A percentile compares a stretch with the other conserved stretches of the same genome.
phyloP scores from a whole-genome alignment of 2,113 vertebrate genomes.

The Cygnus buccinator region DNA sequence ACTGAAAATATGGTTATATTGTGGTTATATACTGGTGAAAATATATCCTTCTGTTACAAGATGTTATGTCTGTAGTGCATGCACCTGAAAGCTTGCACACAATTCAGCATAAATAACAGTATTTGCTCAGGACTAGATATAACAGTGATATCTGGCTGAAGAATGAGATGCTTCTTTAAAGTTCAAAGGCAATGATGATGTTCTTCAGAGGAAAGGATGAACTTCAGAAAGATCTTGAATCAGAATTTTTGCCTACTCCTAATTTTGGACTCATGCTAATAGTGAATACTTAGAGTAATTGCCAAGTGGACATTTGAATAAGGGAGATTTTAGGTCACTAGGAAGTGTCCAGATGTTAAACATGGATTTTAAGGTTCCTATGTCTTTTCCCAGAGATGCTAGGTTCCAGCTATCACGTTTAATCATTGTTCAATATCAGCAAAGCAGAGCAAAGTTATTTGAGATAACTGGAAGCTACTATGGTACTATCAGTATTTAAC shows the following conservation, averaged over 20 bases:
- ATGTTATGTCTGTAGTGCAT: neutral
- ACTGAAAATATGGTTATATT: neutral
- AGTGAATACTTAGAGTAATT: neutral
- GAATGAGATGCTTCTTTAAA: conserved; percentile 5
- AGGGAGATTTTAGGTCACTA: neutral
- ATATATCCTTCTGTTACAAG: neutral
- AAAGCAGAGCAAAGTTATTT: neutral
- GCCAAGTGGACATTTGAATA: neutral
- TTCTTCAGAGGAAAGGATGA: conserved; percentile 1
- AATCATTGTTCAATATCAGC: neutral
- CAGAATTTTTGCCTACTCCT: neutral
- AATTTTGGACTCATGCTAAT: neutral
- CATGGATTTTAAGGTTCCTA: neutral
- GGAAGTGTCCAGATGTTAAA: neutral
- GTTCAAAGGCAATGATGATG: neutral
- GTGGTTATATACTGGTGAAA: neutral
- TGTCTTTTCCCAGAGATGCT: neutral
- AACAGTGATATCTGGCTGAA: conserved; percentile 6
- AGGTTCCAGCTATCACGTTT: neutral
- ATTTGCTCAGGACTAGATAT: neutral
- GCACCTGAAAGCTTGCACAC: neutral
- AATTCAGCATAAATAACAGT: neutral
- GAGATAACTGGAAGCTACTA: neutral
- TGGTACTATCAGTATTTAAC: neutral
- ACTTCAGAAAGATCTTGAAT: neutral